Evolutionary conservation across 2,888 invertebrate species (phyloP).

Genomic region (Pemphredon lugubris): DNA sequence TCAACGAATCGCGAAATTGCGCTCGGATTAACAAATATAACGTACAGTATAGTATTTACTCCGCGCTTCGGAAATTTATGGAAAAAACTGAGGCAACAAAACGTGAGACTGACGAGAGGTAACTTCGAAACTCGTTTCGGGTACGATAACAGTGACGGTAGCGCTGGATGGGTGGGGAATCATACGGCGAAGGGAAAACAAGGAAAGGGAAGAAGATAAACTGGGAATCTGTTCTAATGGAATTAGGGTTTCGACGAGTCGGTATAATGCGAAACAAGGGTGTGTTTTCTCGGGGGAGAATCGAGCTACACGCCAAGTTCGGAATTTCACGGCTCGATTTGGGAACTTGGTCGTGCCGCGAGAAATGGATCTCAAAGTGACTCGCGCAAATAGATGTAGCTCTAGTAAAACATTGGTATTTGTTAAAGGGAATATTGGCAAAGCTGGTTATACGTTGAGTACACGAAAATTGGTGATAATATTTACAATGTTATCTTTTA

Average conservation of each 20-base stretch:
- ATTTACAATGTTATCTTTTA: not conserved
- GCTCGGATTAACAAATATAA: not conserved
- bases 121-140: not conserved
- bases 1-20: not conserved
- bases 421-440: not conserved
- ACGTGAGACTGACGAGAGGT: not conserved
- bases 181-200: constrained; percentile 4
- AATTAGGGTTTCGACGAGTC: constrained; percentile 54
- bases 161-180: not conserved
- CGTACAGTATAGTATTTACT: too few relatives aligned
- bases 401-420: constrained; percentile 15
- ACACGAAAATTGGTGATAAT: not conserved
- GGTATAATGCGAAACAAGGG: constrained; percentile 48
- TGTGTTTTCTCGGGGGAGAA: constrained; percentile 40
- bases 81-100: not conserved
- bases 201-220: not conserved
- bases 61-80: not conserved
- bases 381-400: constrained; percentile 23
- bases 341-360: constrained; percentile 11
- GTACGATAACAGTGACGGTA: constrained; percentile 2
- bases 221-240: constrained; percentile 38
- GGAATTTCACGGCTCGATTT: constrained; percentile 27
- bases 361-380: constrained; percentile 32
- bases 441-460: not conserved
- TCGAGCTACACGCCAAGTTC: constrained; percentile 21